Evolutionary conservation across 2,797 vertebrate genomes (phyloP), one percentile per base, ranked within the genome.

Genomic region (Morelia viridis): DNA sequence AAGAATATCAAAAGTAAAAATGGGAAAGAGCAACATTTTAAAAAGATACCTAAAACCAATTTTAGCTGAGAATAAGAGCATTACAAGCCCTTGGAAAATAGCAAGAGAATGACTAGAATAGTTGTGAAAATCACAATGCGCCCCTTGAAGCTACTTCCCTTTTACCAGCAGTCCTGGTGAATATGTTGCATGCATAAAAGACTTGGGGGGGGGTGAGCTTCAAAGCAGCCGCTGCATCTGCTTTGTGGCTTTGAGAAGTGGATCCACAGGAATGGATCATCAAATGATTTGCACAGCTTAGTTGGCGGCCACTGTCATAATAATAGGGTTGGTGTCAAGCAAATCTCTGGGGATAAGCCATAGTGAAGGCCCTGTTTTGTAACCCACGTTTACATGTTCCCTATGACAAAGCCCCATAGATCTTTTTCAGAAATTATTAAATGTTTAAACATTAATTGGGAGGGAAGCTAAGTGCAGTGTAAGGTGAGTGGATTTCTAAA

Each of bases 341-440:
- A 80, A 80, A 80, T 80, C 76, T 80, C 76, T 46, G 76, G 46
- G 41, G 41, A 80, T 80, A 46, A 80, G 76, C 76, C 41, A 80
- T 80, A 26, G 76, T 24, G 46, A 80, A 80, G 41, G 41, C 76
- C 76, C 41, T 46, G 8, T 24, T 80, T 80, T 46, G 35, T 46
- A 80, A 80, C 76, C 41, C 35, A 80, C 9, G 71, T 80, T 80
- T 80, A 80, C 76, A 80, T 41, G 24, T 0, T 87, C 31, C 9
- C n/a, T 64, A 91, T 94, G 3, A 56, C 13, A 68, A 94, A 92
- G 88, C 31, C 35, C 41, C 4, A 35, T n/a, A 0, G 2, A 1
- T 91, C 90, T 92, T 56, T 85, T 35, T 41, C 84, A 91, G 53
- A 56, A 88, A 35, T 61, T 17, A 46, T 80, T 80, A 80, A 46